Conservation (phyloP, 2,888 invertebrate genomes). For the Pseudanteris insignis region DNA sequence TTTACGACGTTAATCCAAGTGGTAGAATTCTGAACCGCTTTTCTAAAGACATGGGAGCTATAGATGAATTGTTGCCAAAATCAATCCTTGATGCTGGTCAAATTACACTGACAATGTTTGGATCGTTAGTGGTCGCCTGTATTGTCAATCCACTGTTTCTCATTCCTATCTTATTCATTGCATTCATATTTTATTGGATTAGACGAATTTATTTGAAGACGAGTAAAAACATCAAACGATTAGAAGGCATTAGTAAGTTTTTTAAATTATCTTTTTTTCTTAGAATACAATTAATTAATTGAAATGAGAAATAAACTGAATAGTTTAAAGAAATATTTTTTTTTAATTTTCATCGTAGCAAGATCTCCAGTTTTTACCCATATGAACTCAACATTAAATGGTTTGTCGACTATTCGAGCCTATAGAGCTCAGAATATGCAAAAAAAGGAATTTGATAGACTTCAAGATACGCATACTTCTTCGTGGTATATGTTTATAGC, state of each 20-base stretch:
- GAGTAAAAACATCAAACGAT: constrained; percentile 77
- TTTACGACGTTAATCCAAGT: constrained; percentile 86
- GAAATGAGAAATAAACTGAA: not conserved
- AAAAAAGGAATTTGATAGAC: constrained; percentile 71
- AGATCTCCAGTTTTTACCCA: constrained; percentile 84
- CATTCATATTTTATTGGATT: constrained; percentile 70
- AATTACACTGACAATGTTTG: constrained; percentile 66
- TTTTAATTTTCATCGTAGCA: constrained; percentile 66
- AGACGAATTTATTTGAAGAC: constrained; percentile 74
- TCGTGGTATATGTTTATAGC: constrained; percentile 67
- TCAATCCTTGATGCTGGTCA: constrained; percentile 72
- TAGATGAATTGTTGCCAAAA: constrained; percentile 79
- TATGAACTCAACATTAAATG: constrained; percentile 78
- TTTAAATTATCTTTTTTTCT: constrained; percentile 1
- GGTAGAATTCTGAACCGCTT: constrained; percentile 84
- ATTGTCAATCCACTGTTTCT: constrained; percentile 72
- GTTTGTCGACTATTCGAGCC: constrained; percentile 80
- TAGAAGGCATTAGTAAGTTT: constrained; percentile 73
- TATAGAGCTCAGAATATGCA: constrained; percentile 74
- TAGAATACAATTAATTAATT: not conserved
- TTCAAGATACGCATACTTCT: constrained; percentile 68
- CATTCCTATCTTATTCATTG: constrained; percentile 70
- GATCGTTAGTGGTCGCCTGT: constrained; percentile 73
- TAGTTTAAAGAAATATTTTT: not conserved
- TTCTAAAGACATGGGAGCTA: constrained; percentile 83